Evolutionary conservation across 2,888 invertebrate species (phyloP).

Genomic region (Dasypogon diadema): DNA sequence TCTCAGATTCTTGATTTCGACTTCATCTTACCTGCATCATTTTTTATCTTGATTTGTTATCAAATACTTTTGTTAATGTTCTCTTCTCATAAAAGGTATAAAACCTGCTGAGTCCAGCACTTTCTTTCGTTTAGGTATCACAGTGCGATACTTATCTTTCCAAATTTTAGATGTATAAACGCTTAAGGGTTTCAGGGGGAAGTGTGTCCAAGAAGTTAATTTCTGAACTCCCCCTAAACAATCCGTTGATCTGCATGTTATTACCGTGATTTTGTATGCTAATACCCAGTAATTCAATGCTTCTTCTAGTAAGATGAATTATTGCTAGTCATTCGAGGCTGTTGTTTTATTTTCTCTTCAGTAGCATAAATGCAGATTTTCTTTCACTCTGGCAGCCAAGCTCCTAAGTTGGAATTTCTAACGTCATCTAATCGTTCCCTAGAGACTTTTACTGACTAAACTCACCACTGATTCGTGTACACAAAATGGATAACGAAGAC

Average conservation of each 20-base stretch:
- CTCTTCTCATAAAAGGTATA: conserved; percentile 20
- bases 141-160: conserved; percentile 34
- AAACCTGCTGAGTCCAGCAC: not conserved
- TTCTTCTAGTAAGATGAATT: too few species aligned
- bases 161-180: not conserved
- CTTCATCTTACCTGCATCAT: conserved; percentile 31
- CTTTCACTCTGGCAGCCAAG: not conserved
- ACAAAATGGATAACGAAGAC: too few species aligned
- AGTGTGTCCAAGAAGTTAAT: not conserved
- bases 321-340: too few species aligned
- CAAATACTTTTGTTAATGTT: conserved; percentile 44
- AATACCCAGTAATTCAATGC: too few species aligned
- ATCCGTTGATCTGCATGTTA: conserved; percentile 24
- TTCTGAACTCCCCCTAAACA: conserved; percentile 12
- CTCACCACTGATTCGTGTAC: too few species aligned
- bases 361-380: conserved; percentile 33
- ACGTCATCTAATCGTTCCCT: conserved; percentile 12
- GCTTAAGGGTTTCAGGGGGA: not conserved
- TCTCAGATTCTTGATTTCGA: conserved; percentile 11
- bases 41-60: conserved; percentile 42
- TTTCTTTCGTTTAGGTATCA: not conserved
- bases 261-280: not conserved
- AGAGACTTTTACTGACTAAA: conserved; percentile 1
- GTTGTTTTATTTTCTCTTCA: conserved; percentile 6
- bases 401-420: not conserved